Percentiles rank a stretch among this genome's conserved stretches.
These are phyloP conservation scores for Apis cerana DNA, from an alignment of 1,140 invertebrate species.

Conservation along the genomic window DNA sequence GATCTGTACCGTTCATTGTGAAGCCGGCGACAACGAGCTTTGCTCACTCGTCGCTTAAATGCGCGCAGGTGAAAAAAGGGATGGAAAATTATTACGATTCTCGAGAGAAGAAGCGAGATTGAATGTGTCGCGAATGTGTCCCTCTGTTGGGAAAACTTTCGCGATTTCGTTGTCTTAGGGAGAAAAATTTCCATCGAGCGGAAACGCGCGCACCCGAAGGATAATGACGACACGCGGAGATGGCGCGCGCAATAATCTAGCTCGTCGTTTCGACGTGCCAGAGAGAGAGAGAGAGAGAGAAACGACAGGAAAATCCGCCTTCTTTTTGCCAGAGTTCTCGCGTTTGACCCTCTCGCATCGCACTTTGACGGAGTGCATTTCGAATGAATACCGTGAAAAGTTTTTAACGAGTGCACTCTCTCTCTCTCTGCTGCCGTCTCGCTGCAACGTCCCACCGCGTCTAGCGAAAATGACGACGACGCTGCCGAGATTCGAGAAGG, in stretches of 20 bases:
- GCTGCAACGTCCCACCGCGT: conserved; percentile 17
- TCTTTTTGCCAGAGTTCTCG: conserved; percentile 35
- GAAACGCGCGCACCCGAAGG: conserved; percentile 19
- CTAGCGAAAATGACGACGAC: conserved; percentile 34
- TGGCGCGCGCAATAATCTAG: conserved; percentile 15
- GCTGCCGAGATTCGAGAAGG: background rate
- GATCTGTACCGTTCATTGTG: background rate
- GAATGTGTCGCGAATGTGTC: conserved; percentile 2
- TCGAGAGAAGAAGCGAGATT: conserved; percentile 26
- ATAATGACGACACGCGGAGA: conserved; percentile 30
- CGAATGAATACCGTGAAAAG: conserved; percentile 46
- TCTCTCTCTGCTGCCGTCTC: background rate
- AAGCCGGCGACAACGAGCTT: background rate
- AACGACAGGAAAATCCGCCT: conserved; percentile 30
- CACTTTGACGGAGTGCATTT: conserved; percentile 44
- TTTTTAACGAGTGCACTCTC: conserved; percentile 49
- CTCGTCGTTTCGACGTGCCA: conserved; percentile 11
- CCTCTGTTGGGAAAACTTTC: background rate
- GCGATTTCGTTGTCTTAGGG: background rate
- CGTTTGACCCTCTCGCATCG: conserved; percentile 37
- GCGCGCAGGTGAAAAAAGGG: background rate
- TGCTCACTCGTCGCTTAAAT: background rate
- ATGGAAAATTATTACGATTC: conserved; percentile 18
- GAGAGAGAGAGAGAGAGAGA: background rate
- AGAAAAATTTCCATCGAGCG: conserved; percentile 1